Evolutionary conservation across 2,888 invertebrate species (phyloP).

Genomic region (Drosophila anomelani): DNA sequence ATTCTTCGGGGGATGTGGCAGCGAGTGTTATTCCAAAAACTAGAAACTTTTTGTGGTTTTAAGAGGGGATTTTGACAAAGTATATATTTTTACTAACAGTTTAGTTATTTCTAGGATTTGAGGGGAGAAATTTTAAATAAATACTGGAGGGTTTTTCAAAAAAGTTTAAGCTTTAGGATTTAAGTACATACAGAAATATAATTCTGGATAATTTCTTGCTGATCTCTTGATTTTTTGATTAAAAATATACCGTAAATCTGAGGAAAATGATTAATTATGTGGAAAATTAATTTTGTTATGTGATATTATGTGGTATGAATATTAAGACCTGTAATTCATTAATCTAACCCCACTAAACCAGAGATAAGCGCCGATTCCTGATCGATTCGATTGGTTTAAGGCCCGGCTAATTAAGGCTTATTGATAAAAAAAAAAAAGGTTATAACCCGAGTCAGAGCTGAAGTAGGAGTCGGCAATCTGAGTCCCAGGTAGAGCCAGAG

Average conservation of each 20-base stretch:
- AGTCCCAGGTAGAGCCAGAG: neutral
- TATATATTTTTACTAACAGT: neutral
- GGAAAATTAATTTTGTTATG: too few relatives aligned
- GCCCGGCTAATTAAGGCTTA: constrained; percentile 3
- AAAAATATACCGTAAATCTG: too few relatives aligned
- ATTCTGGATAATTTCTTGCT: too few relatives aligned
- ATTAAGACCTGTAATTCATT: too few relatives aligned
- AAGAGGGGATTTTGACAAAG: too few relatives aligned
- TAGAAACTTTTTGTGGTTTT: neutral
- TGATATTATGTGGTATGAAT: too few relatives aligned
- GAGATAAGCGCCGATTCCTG: neutral
- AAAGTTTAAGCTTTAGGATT: too few relatives aligned
- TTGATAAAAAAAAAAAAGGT: constrained; percentile 10
- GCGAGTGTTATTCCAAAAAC: neutral
- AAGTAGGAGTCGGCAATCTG: neutral
- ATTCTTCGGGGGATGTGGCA: neutral
- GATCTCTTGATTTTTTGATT: too few relatives aligned
- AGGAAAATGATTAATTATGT: too few relatives aligned
- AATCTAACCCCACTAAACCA: neutral
- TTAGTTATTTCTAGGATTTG: neutral
- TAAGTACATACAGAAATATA: too few relatives aligned
- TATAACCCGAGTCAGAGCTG: neutral
- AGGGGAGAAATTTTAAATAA: neutral
- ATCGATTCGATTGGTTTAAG: constrained; percentile 2
- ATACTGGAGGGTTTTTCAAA: neutral